A percentile compares a stretch with the other conserved stretches of the same genome.
These are phyloP conservation scores for Bolinopsis microptera DNA, from an alignment of 37 sponge, comb jelly and placozoan genomes.

Conservation along the genomic window DNA sequence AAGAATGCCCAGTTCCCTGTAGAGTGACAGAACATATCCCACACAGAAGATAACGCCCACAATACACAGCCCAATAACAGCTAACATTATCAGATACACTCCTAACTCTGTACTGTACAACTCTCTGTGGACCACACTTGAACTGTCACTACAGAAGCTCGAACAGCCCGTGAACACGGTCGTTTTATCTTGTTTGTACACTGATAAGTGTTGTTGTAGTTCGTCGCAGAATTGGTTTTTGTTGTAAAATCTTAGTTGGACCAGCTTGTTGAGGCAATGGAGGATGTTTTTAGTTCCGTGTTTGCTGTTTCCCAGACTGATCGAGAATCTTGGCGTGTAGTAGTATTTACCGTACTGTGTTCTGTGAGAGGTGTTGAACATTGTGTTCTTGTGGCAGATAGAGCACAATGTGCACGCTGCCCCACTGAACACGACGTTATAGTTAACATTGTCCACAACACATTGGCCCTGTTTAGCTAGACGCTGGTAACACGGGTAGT, in stretches of 20 bases:
- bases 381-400: background rate
- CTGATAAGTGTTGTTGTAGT: background rate
- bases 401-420: slow-evolving; percentile 46
- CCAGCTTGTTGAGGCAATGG: slow-evolving; percentile 49
- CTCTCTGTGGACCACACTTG: background rate
- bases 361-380: background rate
- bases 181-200: background rate
- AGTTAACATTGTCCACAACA: background rate
- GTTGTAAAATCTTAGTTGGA: background rate
- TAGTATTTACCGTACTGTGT: background rate
- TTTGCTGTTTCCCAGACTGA: background rate
- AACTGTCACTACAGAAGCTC: background rate
- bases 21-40: background rate
- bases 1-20: background rate
- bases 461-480: background rate
- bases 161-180: slow-evolving; percentile 1
- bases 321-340: background rate
- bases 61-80: background rate
- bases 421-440: background rate
- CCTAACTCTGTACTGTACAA: slow-evolving; percentile 32
- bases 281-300: background rate
- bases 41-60: background rate
- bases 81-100: background rate
- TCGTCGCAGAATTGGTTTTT: slow-evolving; percentile 4
- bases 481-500: slow-evolving; percentile 14